Evolutionary conservation across 2,113 vertebrate genomes (phyloP).

Genomic region (Charadrius vociferus): DNA sequence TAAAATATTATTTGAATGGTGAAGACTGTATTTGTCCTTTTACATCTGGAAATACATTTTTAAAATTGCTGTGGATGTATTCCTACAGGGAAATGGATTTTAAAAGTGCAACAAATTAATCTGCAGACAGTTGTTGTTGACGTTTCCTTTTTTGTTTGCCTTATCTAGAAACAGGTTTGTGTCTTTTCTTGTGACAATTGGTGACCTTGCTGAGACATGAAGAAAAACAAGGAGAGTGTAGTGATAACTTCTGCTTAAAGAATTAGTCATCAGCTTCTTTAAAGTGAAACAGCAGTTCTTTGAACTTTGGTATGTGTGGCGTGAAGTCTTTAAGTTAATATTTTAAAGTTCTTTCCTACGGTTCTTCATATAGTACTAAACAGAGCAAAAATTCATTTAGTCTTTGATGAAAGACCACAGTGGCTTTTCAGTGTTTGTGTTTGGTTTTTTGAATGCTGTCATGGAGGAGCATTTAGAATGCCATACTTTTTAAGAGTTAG

Average conservation of each 20-base stretch:
- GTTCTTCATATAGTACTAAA: neutral
- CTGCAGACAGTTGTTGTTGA: neutral
- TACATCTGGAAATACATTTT: neutral
- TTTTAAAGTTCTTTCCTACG: neutral
- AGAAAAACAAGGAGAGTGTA: neutral
- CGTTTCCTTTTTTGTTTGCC: neutral
- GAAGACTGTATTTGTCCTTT: neutral
- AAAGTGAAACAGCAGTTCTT: slow-evolving; percentile 10
- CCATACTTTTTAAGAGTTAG: neutral
- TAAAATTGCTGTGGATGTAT: neutral
- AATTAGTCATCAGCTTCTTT: neutral
- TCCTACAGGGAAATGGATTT: neutral
- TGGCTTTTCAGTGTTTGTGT: neutral
- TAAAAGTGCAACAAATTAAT: neutral
- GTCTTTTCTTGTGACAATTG: neutral
- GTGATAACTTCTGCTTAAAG: neutral
- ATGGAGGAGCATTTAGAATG: neutral
- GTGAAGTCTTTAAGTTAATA: neutral
- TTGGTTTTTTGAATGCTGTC: neutral
- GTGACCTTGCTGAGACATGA: neutral
- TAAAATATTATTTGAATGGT: neutral
- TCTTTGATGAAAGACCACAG: neutral
- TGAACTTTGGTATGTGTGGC: neutral
- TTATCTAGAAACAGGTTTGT: neutral
- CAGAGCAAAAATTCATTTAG: neutral